Conservation (phyloP, 1,140 invertebrate species). For the Teleopsis dalmanni region DNA sequence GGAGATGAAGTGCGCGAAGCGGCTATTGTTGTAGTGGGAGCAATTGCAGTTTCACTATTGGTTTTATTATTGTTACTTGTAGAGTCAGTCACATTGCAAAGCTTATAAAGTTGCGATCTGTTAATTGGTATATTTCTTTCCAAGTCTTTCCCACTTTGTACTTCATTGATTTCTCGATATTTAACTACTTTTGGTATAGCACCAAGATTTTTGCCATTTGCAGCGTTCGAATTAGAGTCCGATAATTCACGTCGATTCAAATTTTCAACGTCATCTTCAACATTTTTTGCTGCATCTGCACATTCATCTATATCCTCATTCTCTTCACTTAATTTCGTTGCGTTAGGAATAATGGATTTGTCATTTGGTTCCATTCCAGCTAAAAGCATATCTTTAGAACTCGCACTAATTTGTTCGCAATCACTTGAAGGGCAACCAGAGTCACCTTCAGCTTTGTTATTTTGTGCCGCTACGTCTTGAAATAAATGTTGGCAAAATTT, state of each 20-base stretch:
- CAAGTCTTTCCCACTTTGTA: neutral
- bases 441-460: constrained; percentile 27
- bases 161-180: constrained; percentile 34
- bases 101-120: constrained; percentile 17
- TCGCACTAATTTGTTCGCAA: constrained; percentile 53
- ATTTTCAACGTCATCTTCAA: constrained; percentile 15
- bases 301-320: neutral
- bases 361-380: constrained; percentile 31
- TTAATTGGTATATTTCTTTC: no score
- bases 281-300: constrained; percentile 12
- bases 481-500: neutral
- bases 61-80: neutral
- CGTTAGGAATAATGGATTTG: neutral
- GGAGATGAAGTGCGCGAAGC: constrained; percentile 33
- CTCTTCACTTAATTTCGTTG: constrained; percentile 15
- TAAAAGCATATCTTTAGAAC: constrained; percentile 57
- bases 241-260: neutral
- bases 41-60: neutral
- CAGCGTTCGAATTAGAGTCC: constrained; percentile 18
- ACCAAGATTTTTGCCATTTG: constrained; percentile 54
- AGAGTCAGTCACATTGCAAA: constrained; percentile 9
- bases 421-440: constrained; percentile 40
- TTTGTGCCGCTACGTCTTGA: neutral
- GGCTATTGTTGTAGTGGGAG: constrained; percentile 1
- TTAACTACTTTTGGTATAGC: constrained; percentile 59